Percentiles rank a stretch among this genome's conserved stretches.
Conservation (phyloP, 2,113 vertebrate species). For the Tragelaphus buxtoni region DNA sequence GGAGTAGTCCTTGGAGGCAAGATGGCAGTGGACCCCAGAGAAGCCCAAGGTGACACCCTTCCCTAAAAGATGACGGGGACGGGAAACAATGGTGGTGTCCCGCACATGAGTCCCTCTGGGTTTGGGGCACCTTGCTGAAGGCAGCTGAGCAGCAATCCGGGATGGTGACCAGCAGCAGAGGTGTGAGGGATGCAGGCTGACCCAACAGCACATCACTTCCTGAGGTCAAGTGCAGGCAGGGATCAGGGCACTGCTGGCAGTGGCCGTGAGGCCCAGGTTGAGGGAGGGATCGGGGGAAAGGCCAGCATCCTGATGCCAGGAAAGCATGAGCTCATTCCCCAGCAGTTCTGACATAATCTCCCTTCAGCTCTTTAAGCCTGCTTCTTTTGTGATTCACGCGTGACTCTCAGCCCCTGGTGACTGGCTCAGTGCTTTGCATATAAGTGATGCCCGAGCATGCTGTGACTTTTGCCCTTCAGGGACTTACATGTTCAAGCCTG, state of each 20-base stretch:
- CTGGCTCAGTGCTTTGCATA: not conserved
- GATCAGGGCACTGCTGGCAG: fast-evolving
- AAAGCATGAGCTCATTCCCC: not conserved
- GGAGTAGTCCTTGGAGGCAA: not conserved
- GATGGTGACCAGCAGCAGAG: not conserved
- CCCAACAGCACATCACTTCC: not conserved
- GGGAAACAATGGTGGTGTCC: not conserved
- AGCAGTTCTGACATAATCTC: not conserved
- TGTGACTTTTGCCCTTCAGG: not conserved
- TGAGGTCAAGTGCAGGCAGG: no score
- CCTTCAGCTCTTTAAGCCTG: not conserved
- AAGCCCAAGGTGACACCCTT: not conserved
- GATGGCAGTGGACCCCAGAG: not conserved
- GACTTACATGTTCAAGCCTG: not conserved
- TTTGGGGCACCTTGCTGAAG: not conserved
- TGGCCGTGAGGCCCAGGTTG: not conserved
- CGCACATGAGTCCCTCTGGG: not conserved
- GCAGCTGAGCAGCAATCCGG: not conserved
- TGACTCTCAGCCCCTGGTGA: not conserved
- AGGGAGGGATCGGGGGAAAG: not conserved
- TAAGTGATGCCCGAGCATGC: not conserved
- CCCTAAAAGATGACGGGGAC: not conserved
- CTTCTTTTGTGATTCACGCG: not conserved
- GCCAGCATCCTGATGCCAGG: not conserved
- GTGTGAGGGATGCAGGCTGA: not conserved